Evolutionary conservation across 1,140 invertebrate genomes (phyloP).

Genomic region (Calliopsis andreniformis): DNA sequence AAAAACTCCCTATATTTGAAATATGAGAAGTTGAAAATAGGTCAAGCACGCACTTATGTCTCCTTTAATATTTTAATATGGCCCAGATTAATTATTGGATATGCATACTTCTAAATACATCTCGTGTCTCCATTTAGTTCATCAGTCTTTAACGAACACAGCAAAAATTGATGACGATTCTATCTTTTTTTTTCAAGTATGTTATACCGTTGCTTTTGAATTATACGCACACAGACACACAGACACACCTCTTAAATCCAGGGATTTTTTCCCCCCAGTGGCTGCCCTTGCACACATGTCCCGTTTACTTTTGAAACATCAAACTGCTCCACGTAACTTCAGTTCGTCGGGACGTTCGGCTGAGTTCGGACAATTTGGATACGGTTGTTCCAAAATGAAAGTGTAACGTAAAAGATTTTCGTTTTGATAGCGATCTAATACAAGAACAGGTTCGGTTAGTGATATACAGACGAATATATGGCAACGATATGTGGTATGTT

Average conservation of each 20-base stretch:
- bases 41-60: no score
- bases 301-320: slow-evolving; percentile 6
- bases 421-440: not conserved
- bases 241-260: no score
- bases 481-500: slow-evolving; percentile 40
- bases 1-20: slow-evolving; percentile 2
- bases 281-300: not conserved
- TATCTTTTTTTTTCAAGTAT: no score
- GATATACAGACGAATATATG: slow-evolving; percentile 24
- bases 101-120: no score
- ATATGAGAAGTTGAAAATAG: no score
- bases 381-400: slow-evolving; percentile 28
- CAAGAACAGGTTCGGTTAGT: not conserved
- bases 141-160: no score
- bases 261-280: not conserved
- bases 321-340: not conserved
- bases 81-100: no score
- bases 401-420: not conserved
- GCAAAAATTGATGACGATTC: no score
- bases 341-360: slow-evolving; percentile 2
- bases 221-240: no score
- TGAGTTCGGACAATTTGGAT: not conserved
- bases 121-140: no score
- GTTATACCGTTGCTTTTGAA: no score
- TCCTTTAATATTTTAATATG: no score